phyloP scores from a whole-genome alignment of 1,140 invertebrate genomes.

The Drosophila parvula region DNA sequence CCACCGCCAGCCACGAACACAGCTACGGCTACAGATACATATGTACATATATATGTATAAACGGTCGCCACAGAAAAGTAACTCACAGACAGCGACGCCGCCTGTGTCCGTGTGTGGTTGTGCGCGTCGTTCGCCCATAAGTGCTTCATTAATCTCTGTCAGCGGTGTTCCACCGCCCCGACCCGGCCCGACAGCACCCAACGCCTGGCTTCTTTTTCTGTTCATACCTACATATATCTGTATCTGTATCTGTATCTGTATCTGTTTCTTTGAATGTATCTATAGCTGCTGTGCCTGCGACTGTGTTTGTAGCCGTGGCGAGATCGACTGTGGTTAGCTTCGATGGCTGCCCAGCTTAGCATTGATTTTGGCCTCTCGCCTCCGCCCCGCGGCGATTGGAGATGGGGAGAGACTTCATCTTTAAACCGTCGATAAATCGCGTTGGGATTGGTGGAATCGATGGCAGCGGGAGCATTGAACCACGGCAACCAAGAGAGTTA shows the following conservation, averaged over 20 bases:
- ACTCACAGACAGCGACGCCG: conserved; percentile 24
- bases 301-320: conserved; percentile 41
- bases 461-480: conserved; percentile 23
- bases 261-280: conserved; percentile 34
- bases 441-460: conserved; percentile 45
- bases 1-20: conserved; percentile 42
- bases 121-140: conserved; percentile 70
- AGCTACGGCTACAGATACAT: conserved; percentile 14
- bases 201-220: not conserved
- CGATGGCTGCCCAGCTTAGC: conserved; percentile 60
- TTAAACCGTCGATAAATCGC: conserved; percentile 28
- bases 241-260: conserved; percentile 38
- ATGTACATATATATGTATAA: not conserved
- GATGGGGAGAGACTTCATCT: conserved; percentile 56
- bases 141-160: conserved; percentile 81
- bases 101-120: conserved; percentile 40
- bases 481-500: not conserved
- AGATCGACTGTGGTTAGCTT: conserved; percentile 58
- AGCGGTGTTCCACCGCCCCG: conserved; percentile 42
- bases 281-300: conserved; percentile 5
- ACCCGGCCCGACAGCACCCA: not conserved
- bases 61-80: too few species aligned
- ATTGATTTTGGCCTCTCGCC: conserved; percentile 36
- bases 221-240: conserved; percentile 5
- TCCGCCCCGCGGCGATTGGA: not conserved